Evolutionary conservation across 53 echinoderm and acorn worm genomes (phyloP), one percentile per base, ranked within the genome.

Genomic region (Crossaster papposus): DNA sequence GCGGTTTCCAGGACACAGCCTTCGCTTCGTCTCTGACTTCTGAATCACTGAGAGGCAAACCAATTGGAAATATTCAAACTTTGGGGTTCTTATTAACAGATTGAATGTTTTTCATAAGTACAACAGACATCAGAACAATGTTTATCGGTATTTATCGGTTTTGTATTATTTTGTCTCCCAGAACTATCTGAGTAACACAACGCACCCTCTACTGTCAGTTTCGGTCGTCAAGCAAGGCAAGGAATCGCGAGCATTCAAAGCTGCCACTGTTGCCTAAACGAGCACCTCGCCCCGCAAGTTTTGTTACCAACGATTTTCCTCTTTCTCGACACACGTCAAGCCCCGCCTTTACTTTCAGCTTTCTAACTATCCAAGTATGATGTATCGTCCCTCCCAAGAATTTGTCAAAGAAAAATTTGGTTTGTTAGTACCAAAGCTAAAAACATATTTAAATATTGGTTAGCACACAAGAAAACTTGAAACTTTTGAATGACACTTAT

Each of bases 171-270:
- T 71, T 72, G 0, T 51, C 4, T 65, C 26, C 31, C 89, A 95
- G 95, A 91, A 91, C 64, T 95, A 95, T 80, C 83, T 95, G 63
- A 85, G 52, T 79, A 91, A 54, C 29, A 93, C 89, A 14, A 38
- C 71, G 30, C 93, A 95, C 29, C 89, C 95, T 3, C 38, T 91
- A 17, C 18, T 93, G 29, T 88, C 93, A 29, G 89, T 95, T 2
- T 32, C 91, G 20, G 54, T 86, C 14, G 51, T 95, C 9, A 79
- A 77, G 50, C 76, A 95, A 83, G 95, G 95, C 10, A 55, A 89
- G 54, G 95, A 94, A 74, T 79, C 72, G 0, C 63, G 88, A 24
- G 81, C 18, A 14, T 93, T 95, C 80, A 36, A 72, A 12, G 33
- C 65, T 10, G 84, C 53, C 32, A 84, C 84, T 3, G 2, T 23